Evolutionary conservation across 92 coral and sea anemone species (phyloP), one percentile per base, ranked within the genome.

Genomic region (Pocillopora grandis): DNA sequence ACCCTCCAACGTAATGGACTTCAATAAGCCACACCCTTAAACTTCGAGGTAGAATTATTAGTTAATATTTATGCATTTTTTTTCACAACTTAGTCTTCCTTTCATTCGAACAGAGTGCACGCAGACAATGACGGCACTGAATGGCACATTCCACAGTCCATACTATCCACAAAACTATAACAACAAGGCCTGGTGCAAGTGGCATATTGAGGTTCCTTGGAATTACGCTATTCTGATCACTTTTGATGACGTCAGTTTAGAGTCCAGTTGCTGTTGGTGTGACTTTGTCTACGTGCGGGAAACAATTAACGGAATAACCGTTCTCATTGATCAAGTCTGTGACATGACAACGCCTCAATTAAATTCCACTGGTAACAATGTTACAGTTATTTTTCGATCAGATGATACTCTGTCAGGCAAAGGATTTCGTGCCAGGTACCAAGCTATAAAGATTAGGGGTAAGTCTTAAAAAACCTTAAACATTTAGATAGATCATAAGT

Each of bases 171-270:
- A 21, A 16, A 71, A 87, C 65, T 90, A 90, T 75, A 71, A 82
- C 27, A 70, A 73, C 85, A 72, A 69, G 60, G 72, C 81, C 36
- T 66, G 72, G 48, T 90, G 93, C 73, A 86, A 73, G 63, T 90
- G 93, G 93, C 75, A 71, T 14, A 87, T 90, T 27, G 66, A 62
- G 21, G 90, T 90, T 13, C 90, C 93, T 17, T 77, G 58, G 59
- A 83, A 87, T 72, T 90, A 90, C 86, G 35, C 59, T 75, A 83
- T 90, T 15, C 35, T 67, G 21, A 62, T 90, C 36, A 77, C 48
- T 2, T 90, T 90, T 62, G 61, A 66, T 10, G 85, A 59, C 18
- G 87, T 90, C 56, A 13, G 27, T 2, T 9, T 83, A 20, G 88
- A 86, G 62, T 55, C 65, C 2, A 60, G 31, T 0, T 33, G 71